A percentile compares a stretch with the other conserved stretches of the same genome.
phyloP scores from a whole-genome alignment of 2,888 invertebrate species.

The Ganaspis brasiliensis region DNA sequence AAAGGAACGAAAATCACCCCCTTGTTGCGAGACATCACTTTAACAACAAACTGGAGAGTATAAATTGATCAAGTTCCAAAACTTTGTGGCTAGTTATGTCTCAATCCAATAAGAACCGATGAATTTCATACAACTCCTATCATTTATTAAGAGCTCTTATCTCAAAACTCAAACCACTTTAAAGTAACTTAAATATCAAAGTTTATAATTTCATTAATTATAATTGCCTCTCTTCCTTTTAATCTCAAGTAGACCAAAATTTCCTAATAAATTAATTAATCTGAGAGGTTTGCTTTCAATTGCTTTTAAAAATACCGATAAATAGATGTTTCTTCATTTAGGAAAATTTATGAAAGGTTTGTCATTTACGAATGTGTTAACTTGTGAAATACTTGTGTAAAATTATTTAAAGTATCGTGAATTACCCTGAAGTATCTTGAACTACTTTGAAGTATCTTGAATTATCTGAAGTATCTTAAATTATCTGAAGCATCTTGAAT shows the following conservation, averaged over 20 bases:
- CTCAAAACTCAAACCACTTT: not conserved
- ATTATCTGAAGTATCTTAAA: no score
- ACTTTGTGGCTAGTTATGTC: constrained; percentile 13
- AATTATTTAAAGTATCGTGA: no score
- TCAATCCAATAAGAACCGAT: not conserved
- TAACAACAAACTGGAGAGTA: not conserved
- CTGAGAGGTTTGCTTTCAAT: no score
- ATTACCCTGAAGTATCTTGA: no score
- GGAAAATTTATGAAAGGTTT: no score
- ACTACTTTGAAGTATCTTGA: no score
- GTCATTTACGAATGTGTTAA: no score
- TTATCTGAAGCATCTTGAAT: no score
- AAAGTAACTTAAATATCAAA: not conserved
- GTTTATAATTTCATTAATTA: constrained; percentile 12
- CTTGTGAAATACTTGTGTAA: no score
- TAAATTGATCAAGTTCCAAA: constrained; percentile 29
- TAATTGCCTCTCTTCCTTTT: not conserved
- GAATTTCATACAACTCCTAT: constrained; percentile 5
- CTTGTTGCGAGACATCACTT: constrained; percentile 13
- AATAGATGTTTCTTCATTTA: no score
- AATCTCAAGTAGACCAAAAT: not conserved
- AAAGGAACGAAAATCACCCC: constrained; percentile 29
- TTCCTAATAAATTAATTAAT: not conserved
- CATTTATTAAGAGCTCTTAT: constrained; percentile 11
- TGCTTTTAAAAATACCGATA: not conserved